These are phyloP conservation scores for Sminthurides aquaticus DNA, from an alignment of 2,888 invertebrate species.

Conservation along the genomic window DNA sequence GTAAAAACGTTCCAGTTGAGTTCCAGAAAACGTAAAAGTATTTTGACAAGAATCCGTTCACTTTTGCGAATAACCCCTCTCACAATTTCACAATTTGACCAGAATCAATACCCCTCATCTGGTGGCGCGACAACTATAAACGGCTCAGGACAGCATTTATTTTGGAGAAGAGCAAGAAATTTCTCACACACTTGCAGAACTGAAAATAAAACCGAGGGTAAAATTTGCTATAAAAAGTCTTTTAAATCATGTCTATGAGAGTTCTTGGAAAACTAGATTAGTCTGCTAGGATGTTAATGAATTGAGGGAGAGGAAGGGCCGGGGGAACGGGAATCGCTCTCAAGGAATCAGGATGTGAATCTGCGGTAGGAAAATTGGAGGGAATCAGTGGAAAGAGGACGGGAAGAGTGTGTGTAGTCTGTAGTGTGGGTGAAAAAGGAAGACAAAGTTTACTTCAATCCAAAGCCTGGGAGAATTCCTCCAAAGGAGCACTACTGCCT, in stretches of 20 bases:
- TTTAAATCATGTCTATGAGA: background rate
- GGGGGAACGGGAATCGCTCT: background rate
- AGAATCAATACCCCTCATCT: background rate
- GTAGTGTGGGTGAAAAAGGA: too few relatives aligned
- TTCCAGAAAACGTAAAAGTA: too few relatives aligned
- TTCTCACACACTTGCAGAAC: background rate
- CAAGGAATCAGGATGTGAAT: slow-evolving; percentile 10
- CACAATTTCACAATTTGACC: background rate
- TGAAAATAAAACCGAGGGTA: background rate
- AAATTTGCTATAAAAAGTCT: background rate
- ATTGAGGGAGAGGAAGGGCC: background rate
- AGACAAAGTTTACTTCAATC: background rate
- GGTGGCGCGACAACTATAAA: background rate
- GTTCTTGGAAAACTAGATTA: slow-evolving; percentile 9
- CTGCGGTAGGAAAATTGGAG: background rate
- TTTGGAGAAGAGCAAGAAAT: too few relatives aligned
- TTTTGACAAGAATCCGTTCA: too few relatives aligned
- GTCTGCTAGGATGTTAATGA: slow-evolving; percentile 17
- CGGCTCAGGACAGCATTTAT: too few relatives aligned
- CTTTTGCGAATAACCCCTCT: background rate
- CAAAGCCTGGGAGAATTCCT: background rate
- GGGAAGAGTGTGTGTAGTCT: background rate
- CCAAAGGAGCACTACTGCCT: background rate
- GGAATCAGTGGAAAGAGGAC: background rate
- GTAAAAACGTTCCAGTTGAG: too few relatives aligned